Base-by-base conservation (phyloP, 2,113 vertebrate genomes). In the Pseudonaja textilis region DNA sequence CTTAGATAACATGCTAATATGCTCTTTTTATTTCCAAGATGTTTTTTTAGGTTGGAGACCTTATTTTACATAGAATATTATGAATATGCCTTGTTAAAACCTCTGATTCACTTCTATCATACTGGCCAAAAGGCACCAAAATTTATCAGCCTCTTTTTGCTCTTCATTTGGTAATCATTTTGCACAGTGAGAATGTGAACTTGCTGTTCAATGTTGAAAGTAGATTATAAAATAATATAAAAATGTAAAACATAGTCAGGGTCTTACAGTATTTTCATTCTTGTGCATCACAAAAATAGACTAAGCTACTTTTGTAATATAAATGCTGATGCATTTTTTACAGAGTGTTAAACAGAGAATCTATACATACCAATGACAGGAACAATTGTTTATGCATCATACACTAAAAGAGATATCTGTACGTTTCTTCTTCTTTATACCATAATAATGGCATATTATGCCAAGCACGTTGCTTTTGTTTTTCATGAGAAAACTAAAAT, bases 321-420 rank as follows among this genome's bases (percentile, higher is more conserved):
- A 92, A 81, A 94, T 89, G 18, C 12, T 12, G 52, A 91, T 94
- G 90, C 14, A 3, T 1, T 50, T 91, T 91, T 94, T 93, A 92
- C 50, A 94, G 0, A 64, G 18, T 89, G 18, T 5, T 64, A 2
- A 16, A 8, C 64, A 34, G 23, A 45, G 14, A 91, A 91, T 85
- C 16, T 57, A 5, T 0, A 2, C 42, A 74, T 34, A 89, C 11
- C 56, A 90, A 34, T 88, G 88, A 87, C 22, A 90, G 14, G 25
- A 92, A 74, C 69, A 74, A 0, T n/a, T 92, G 3, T 23, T 93
- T 91, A 64, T 5, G 85, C 47, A n/a, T 42, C 90, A 52, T 57
- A 42, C 81, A 91, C 22, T 91, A 56, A 94, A 90, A 54, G 0
- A 87, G 88, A 59, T 57, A 56, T 20, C 6, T 92, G 50, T 86